phyloP scores from a whole-genome alignment of 2,113 vertebrate genomes.

The Melanocharis versteri region DNA sequence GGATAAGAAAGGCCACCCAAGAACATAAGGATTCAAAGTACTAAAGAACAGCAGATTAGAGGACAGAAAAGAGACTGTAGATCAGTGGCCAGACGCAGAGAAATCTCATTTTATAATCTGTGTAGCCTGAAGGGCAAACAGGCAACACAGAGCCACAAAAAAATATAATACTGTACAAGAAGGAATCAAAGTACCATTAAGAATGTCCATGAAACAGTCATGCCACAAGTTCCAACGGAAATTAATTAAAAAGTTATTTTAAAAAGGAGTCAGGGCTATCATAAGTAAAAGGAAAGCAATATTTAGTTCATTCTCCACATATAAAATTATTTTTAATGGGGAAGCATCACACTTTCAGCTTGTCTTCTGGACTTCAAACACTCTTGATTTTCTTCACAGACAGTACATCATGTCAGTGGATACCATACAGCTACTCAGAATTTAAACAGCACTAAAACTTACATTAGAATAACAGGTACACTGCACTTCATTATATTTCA shows the following conservation, averaged over 20 bases:
- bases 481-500: neutral
- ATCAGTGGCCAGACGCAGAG: slow-evolving; percentile 54
- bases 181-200: slow-evolving; percentile 27
- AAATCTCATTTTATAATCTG: slow-evolving; percentile 48
- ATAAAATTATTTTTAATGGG: neutral
- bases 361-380: neutral
- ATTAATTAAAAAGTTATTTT: neutral
- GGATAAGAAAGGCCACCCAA: slow-evolving; percentile 67
- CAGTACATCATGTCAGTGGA: neutral
- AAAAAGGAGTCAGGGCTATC: neutral
- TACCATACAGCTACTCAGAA: neutral
- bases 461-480: neutral
- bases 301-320: neutral
- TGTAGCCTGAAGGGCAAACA: slow-evolving; percentile 37
- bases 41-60: slow-evolving; percentile 65
- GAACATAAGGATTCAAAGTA: slow-evolving; percentile 64
- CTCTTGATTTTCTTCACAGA: neutral
- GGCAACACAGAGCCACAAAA: neutral
- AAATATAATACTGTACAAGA: slow-evolving; percentile 11
- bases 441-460: neutral
- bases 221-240: neutral
- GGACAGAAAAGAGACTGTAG: slow-evolving; percentile 45
- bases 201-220: neutral
- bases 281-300: neutral
- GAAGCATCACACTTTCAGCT: neutral